Evolutionary conservation across 2,113 vertebrate species (phyloP).

Genomic region (Pelecanoides urinatrix): DNA sequence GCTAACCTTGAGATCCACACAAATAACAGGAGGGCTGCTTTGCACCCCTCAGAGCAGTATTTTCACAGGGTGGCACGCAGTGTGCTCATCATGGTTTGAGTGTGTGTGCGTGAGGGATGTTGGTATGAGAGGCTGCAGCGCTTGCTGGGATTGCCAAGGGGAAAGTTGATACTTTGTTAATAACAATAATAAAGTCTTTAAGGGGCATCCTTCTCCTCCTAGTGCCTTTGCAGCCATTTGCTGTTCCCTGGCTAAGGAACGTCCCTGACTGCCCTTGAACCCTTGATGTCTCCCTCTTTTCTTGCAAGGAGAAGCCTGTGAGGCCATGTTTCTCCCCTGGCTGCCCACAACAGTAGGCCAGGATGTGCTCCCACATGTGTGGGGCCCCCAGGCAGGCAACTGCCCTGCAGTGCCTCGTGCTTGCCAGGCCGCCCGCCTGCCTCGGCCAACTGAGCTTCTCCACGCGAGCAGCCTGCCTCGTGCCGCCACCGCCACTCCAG

Average conservation of each 20-base stretch:
- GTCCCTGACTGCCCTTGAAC: neutral
- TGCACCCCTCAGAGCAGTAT: neutral
- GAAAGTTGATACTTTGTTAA: neutral
- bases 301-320: neutral
- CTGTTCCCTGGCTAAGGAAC: neutral
- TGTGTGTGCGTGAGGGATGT: neutral
- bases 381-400: neutral
- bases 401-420: neutral
- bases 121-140: neutral
- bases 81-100: too few relatives aligned
- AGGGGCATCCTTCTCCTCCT: neutral
- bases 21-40: neutral
- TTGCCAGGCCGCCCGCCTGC: neutral
- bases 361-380: neutral
- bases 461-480: neutral
- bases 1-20: neutral
- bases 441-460: rapidly evolving
- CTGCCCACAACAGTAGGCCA: too few relatives aligned
- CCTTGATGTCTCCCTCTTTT: neutral
- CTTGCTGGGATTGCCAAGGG: neutral
- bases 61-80: neutral
- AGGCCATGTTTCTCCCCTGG: neutral
- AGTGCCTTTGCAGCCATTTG: neutral
- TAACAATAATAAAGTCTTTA: neutral
- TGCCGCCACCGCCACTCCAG: rapidly evolving